Evolutionary conservation across 2,888 invertebrate species (phyloP).

Genomic region (Rhagium mordax): DNA sequence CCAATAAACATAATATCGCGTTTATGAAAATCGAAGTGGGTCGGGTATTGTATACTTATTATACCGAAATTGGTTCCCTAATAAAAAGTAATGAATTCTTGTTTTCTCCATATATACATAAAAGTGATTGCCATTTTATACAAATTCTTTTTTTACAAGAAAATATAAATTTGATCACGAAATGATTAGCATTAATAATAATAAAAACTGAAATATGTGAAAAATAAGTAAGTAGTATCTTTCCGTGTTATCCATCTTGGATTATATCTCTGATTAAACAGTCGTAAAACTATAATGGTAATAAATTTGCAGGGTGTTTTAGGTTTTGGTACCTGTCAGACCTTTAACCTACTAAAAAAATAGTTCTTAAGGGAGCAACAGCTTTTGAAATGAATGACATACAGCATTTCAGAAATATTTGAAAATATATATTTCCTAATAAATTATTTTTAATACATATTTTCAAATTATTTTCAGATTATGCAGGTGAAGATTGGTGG

Average conservation of each 20-base stretch:
- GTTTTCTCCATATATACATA: not conserved
- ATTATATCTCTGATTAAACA: too few species aligned
- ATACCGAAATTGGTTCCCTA: not conserved
- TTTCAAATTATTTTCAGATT: too few species aligned
- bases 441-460: too few species aligned
- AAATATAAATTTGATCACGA: not conserved
- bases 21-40: not conserved
- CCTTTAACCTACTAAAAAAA: too few species aligned
- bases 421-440: too few species aligned
- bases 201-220: not conserved
- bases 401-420: too few species aligned
- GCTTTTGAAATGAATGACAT: too few species aligned
- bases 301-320: too few species aligned
- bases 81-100: not conserved
- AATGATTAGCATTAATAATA: not conserved
- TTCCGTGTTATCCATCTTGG: not conserved
- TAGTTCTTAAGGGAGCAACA: too few species aligned
- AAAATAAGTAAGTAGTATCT: not conserved
- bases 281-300: too few species aligned
- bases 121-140: not conserved
- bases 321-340: too few species aligned
- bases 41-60: not conserved
- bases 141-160: not conserved
- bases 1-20: not conserved
- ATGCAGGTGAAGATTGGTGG: too few species aligned